phyloP scores from a whole-genome alignment of 2,113 vertebrate species.

The Pogona vitticeps region DNA sequence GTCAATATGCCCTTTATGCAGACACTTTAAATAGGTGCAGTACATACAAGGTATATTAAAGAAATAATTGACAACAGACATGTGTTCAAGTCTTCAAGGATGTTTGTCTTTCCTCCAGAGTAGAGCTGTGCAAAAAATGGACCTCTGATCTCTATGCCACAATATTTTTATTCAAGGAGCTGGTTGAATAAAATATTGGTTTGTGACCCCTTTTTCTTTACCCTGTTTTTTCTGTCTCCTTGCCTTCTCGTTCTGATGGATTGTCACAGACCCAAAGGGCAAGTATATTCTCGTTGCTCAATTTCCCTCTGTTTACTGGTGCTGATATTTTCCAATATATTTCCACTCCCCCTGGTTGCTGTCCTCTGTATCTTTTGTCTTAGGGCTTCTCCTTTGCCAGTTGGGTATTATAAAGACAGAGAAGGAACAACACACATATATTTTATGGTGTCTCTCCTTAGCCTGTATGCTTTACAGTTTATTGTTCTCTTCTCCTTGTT shows the following conservation, averaged over 20 bases:
- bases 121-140: slow-evolving; percentile 75
- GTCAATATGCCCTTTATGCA: slow-evolving; percentile 51
- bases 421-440: neutral
- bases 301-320: slow-evolving; percentile 77
- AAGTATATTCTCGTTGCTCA: slow-evolving; percentile 86
- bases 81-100: slow-evolving; percentile 67
- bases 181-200: slow-evolving; percentile 88
- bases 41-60: slow-evolving; percentile 62
- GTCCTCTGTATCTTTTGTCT: slow-evolving; percentile 74
- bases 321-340: slow-evolving; percentile 67
- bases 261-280: slow-evolving; percentile 83
- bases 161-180: slow-evolving; percentile 89
- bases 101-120: slow-evolving; percentile 73
- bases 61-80: slow-evolving; percentile 47
- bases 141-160: slow-evolving; percentile 80
- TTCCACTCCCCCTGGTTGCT: slow-evolving; percentile 72
- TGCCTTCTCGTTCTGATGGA: slow-evolving; percentile 86
- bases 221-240: slow-evolving; percentile 84
- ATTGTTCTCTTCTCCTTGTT: slow-evolving; percentile 51
- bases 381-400: slow-evolving; percentile 55
- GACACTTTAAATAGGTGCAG: slow-evolving; percentile 74
- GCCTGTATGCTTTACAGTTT: slow-evolving; percentile 51
- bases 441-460: slow-evolving; percentile 26
- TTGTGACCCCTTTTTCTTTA: slow-evolving; percentile 84
- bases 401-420: slow-evolving; percentile 42